phyloP scores from a whole-genome alignment of 2,888 invertebrate genomes.

The Hymenopus coronatus region DNA sequence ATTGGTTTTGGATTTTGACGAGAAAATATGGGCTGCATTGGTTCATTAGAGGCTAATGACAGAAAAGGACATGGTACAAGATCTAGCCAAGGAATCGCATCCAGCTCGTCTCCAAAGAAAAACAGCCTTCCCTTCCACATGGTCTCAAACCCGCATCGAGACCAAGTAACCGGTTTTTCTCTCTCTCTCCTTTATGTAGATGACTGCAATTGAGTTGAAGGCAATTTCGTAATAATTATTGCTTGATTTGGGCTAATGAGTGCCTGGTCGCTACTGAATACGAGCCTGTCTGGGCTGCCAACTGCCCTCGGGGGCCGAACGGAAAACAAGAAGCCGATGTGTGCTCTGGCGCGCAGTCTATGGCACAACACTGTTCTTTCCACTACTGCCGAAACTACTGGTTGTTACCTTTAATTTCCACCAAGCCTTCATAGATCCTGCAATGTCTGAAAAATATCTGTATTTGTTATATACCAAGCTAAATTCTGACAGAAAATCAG shows the following conservation, averaged over 20 bases:
- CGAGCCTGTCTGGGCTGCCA: background rate
- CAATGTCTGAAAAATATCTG: no score
- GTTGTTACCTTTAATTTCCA: background rate
- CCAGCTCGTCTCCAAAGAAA: background rate
- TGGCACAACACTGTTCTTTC: background rate
- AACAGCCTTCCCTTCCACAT: background rate
- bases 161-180: background rate
- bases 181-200: background rate
- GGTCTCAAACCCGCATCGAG: background rate
- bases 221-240: slow-evolving; percentile 13
- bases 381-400: background rate
- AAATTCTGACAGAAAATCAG: no score
- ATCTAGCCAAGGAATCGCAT: background rate
- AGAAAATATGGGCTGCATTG: background rate
- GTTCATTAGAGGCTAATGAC: background rate
- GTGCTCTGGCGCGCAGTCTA: background rate
- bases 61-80: background rate
- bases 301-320: background rate
- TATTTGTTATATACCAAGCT: no score
- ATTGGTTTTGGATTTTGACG: background rate
- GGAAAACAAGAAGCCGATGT: background rate
- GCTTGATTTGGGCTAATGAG: slow-evolving; percentile 14
- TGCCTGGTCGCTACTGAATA: slow-evolving; percentile 6
- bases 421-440: background rate
- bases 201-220: slow-evolving; percentile 7